Percentiles rank a stretch among this genome's conserved stretches.
These are phyloP conservation scores for Panthera uncia DNA, from an alignment of 2,113 vertebrate genomes.

Conservation along the genomic window DNA sequence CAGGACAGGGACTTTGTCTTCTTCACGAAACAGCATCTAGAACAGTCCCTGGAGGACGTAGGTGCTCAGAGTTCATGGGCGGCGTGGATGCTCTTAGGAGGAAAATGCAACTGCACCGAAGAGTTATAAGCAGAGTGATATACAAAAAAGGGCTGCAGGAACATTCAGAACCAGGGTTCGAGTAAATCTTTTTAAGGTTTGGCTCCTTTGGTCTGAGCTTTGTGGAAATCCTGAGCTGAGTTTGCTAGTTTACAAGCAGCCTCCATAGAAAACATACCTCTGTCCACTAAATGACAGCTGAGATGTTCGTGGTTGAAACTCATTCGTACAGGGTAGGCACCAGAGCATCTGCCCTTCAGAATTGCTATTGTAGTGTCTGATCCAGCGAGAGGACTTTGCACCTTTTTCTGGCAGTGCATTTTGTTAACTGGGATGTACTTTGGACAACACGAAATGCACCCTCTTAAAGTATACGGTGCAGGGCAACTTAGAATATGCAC, in stretches of 20 bases:
- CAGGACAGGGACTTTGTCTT: background rate
- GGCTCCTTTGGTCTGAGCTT: background rate
- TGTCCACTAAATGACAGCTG: background rate
- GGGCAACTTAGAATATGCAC: background rate
- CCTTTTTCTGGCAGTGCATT: background rate
- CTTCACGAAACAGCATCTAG: background rate
- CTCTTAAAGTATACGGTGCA: background rate
- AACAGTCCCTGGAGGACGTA: background rate
- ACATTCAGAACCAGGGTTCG: background rate
- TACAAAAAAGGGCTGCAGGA: background rate
- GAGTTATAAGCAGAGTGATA: background rate
- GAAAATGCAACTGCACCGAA: background rate
- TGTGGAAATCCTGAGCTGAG: background rate
- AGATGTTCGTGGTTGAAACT: background rate
- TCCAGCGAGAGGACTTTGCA: background rate
- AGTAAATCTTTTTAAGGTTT: background rate
- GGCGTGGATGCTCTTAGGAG: background rate
- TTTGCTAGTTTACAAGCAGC: background rate
- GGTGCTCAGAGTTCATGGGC: background rate
- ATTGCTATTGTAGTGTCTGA: background rate
- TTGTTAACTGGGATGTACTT: background rate
- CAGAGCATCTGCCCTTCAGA: background rate
- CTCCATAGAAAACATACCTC: background rate
- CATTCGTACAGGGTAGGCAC: background rate
- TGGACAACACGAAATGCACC: background rate